Percentiles rank a stretch among this genome's conserved stretches.
Conservation (phyloP, 2,797 vertebrate species). For the Manis pentadactyla region DNA sequence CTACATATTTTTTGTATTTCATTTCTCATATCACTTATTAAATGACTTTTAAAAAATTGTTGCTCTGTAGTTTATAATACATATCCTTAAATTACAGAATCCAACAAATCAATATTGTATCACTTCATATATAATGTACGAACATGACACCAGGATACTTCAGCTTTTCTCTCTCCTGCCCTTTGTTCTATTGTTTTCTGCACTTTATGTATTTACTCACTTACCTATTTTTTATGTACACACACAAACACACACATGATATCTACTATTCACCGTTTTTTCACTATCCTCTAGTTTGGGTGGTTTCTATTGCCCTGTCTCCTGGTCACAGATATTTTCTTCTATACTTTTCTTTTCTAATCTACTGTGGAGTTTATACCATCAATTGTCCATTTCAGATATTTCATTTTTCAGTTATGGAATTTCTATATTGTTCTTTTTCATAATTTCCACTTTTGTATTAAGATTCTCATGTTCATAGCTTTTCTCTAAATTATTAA, state of each 20-base stretch:
- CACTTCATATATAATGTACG: neutral
- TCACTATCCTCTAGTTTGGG: neutral
- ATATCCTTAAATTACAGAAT: neutral
- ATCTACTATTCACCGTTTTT: neutral
- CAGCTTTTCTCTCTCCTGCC: neutral
- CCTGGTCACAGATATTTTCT: neutral
- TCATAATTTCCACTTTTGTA: neutral
- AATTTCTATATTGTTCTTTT: neutral
- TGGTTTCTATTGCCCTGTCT: neutral
- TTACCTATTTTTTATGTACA: neutral
- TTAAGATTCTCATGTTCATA: neutral
- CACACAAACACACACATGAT: neutral
- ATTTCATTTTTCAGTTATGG: neutral
- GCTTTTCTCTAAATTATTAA: neutral
- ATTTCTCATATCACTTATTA: neutral
- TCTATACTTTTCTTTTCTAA: neutral
- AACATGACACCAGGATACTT: neutral
- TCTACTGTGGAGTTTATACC: neutral
- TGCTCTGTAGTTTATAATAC: neutral
- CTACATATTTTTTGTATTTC: neutral
- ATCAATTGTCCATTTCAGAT: constrained; percentile 12
- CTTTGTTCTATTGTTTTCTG: neutral
- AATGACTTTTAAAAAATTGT: neutral
- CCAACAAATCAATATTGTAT: neutral
- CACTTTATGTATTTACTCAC: neutral